Conservation (phyloP, 2,797 vertebrate species). For the Lagorchestes hirsutus region DNA sequence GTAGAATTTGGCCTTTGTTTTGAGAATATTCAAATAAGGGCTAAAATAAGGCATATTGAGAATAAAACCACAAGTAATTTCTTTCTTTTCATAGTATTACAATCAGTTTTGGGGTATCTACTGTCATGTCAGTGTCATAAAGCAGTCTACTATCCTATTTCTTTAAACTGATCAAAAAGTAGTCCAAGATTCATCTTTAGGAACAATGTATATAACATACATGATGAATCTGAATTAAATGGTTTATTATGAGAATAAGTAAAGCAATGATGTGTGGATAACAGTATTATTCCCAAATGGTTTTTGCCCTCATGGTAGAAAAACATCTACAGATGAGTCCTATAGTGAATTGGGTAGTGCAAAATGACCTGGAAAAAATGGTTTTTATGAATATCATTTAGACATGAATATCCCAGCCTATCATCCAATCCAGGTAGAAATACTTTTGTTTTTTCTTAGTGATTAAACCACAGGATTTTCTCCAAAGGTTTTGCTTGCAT, state of each 20-base stretch:
- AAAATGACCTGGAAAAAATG: conserved; percentile 78
- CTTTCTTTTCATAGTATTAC: conserved; percentile 58
- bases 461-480: conserved; percentile 42
- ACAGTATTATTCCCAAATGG: conserved; percentile 73
- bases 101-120: conserved; percentile 61
- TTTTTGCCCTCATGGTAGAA: conserved; percentile 77
- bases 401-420: conserved; percentile 63
- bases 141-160: conserved; percentile 3
- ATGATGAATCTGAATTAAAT: conserved; percentile 63
- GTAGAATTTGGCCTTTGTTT: conserved; percentile 55
- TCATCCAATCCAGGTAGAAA: conserved; percentile 28
- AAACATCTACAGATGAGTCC: conserved; percentile 78
- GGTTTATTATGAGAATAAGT: conserved; percentile 67
- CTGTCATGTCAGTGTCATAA: conserved; percentile 27
- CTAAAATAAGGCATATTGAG: conserved; percentile 50
- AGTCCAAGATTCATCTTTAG: conserved; percentile 53
- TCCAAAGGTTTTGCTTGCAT: conserved; percentile 69
- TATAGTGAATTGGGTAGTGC: conserved; percentile 64
- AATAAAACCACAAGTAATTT: conserved; percentile 65
- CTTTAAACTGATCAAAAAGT: conserved; percentile 69
- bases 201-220: conserved; percentile 39
- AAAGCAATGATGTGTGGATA: conserved; percentile 71
- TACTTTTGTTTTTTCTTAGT: conserved; percentile 44
- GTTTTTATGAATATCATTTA: conserved; percentile 79
- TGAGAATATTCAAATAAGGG: conserved; percentile 43